Evolutionary conservation across 2,888 invertebrate genomes (phyloP), one percentile per base, ranked within the genome.

Genomic region (Smittia sp.): DNA sequence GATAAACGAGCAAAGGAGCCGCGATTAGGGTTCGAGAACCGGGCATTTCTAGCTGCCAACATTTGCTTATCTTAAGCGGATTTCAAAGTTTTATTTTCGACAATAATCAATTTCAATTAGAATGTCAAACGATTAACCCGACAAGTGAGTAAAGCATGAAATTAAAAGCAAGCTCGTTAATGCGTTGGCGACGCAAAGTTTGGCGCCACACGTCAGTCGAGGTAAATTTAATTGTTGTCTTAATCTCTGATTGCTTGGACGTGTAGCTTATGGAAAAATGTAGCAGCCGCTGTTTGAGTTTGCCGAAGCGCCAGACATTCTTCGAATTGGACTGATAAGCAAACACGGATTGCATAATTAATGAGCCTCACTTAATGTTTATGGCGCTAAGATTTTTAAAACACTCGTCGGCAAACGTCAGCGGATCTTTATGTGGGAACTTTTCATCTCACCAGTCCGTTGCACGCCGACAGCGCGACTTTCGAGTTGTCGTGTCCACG

Each of bases 381-480:
- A 46, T 46, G 46, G 46, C 46, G 46, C 46, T 46, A 46, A 46
- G 46, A 58, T 58, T 58, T 58, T 58, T 13, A 58, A 58, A 22
- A 22, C 58, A 22, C 46, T 46, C 15, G 46, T n/a, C n/a, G 46
- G n/a, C n/a, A 46, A 46, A 13, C 2, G 4, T 11, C 2, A 46
- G 3, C 6, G 46, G 15, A 46, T 11, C 46, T 58, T 58, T 22
- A 58, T 58, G 24, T 18, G 9, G 24, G 58, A 32, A 41, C 20
- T 67, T 32, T 32, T 39, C 3, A 38, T 54, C 91, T 90, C 82
- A 94, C 94, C 86, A 94, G 83, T 79, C 94, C 94, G 79, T 90
- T 86, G 80, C 94, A 94, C 18, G 93, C 87, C 13, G 93, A 93
- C 74, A 94, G 80, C 18, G 93, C 92, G 69, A 92, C 90, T 76